phyloP scores from a whole-genome alignment of 2,888 invertebrate species.

The Dryobotodes eremita region DNA sequence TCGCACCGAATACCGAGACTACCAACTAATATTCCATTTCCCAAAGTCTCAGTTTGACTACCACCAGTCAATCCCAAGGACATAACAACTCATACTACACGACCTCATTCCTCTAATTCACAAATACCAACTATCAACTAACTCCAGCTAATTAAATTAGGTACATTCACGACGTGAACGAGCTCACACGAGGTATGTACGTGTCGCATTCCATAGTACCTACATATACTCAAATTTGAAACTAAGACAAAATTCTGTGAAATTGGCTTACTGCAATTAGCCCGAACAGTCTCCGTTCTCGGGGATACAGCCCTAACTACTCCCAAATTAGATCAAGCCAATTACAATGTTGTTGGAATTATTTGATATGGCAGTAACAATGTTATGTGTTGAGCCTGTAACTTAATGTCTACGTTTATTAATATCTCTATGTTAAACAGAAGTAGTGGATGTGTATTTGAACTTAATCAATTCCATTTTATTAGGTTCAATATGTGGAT shows the following conservation, averaged over 20 bases:
- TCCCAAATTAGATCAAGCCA: constrained; percentile 51
- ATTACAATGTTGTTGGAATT: constrained; percentile 53
- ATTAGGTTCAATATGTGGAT: not conserved
- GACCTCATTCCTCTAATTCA: constrained; percentile 25
- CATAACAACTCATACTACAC: constrained; percentile 15
- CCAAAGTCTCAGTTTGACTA: not conserved
- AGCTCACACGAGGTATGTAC: constrained; percentile 22
- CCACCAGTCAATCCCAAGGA: constrained; percentile 14
- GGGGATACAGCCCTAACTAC: constrained; percentile 16
- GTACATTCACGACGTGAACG: constrained; percentile 37
- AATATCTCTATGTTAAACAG: not conserved
- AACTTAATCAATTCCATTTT: not conserved
- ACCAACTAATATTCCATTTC: constrained; percentile 8
- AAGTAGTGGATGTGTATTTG: constrained; percentile 7
- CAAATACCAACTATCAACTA: constrained; percentile 39
- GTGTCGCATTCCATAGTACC: constrained; percentile 37
- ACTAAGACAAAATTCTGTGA: constrained; percentile 57
- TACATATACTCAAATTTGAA: constrained; percentile 34
- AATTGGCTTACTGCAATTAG: constrained; percentile 60
- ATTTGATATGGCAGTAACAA: constrained; percentile 47
- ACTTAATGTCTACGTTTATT: constrained; percentile 37
- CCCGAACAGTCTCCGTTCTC: constrained; percentile 32
- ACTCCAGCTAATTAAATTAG: constrained; percentile 52
- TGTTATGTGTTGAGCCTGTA: constrained; percentile 24
- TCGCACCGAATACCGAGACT: no score